A percentile compares a stretch with the other conserved stretches of the same genome.
These are phyloP conservation scores for Eretmochelys imbricata DNA, from an alignment of 2,113 vertebrate genomes.

Conservation along the genomic window DNA sequence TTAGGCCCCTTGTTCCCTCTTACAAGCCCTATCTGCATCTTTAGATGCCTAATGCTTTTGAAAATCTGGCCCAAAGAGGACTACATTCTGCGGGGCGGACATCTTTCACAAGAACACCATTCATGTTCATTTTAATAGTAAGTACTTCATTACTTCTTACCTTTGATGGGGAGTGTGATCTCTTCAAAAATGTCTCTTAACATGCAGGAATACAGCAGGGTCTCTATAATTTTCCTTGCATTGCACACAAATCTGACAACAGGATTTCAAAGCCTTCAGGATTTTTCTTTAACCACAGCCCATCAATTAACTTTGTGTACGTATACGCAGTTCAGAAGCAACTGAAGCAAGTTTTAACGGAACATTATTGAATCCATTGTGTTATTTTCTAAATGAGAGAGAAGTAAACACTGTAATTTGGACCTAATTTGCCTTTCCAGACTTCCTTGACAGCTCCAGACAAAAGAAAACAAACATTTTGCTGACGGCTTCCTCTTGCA, in stretches of 20 bases:
- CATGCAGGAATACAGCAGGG: not conserved
- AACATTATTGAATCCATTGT: not conserved
- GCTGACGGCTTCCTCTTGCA: not conserved
- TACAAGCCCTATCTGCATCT: not conserved
- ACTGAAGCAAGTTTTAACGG: constrained; percentile 11
- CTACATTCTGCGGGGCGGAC: not conserved
- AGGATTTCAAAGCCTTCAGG: not conserved
- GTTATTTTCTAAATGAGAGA: not conserved
- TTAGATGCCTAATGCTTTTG: not conserved
- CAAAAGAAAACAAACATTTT: not conserved
- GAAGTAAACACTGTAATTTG: not conserved
- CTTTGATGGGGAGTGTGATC: not conserved
- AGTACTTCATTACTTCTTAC: not conserved
- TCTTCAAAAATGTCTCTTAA: not conserved
- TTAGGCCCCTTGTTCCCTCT: not conserved
- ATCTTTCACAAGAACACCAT: not conserved
- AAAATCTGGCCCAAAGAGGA: not conserved
- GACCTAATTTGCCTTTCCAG: not conserved
- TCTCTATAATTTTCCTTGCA: not conserved
- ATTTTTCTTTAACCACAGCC: not conserved
- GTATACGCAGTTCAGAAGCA: constrained; percentile 15
- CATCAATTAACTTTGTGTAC: not conserved
- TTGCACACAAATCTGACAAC: not conserved
- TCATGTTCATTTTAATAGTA: not conserved
- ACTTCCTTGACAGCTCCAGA: not conserved